A percentile compares a stretch with the other conserved stretches of the same genome.
These are phyloP conservation scores for Anarsia innoxiella DNA, from an alignment of 2,888 invertebrate species.

Conservation along the genomic window DNA sequence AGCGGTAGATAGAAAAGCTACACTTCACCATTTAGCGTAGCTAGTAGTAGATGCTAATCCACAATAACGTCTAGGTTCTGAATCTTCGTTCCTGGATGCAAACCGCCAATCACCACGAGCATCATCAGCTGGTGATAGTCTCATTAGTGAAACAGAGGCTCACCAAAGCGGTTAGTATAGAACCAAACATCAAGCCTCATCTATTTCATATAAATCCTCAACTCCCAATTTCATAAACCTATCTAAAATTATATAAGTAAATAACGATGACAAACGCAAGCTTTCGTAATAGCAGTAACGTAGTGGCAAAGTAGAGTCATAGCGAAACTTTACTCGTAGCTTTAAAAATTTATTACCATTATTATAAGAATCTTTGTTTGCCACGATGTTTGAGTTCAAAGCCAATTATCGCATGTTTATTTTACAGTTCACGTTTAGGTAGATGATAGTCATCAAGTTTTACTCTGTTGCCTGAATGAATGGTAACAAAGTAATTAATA, in stretches of 20 bases:
- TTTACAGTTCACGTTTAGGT: conserved; percentile 25
- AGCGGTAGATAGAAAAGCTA: no score
- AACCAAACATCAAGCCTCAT: no score
- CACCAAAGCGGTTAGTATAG: conserved; percentile 67
- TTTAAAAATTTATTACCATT: conserved; percentile 37
- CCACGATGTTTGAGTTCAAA: conserved; percentile 56
- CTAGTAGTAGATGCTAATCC: conserved; percentile 38
- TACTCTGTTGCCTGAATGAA: not conserved
- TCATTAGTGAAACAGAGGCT: conserved; percentile 66
- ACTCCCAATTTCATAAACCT: no score
- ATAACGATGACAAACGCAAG: no score
- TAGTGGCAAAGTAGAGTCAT: conserved; percentile 74
- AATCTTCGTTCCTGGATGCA: conserved; percentile 64
- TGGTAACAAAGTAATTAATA: no score
- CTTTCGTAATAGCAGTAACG: conserved; percentile 52
- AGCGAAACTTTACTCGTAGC: conserved; percentile 71
- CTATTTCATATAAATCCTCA: no score
- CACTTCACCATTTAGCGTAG: no score
- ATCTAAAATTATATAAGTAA: no score
- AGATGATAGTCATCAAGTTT: not conserved
- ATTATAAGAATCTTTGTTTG: conserved; percentile 53
- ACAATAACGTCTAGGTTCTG: conserved; percentile 53
- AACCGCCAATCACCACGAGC: conserved; percentile 65
- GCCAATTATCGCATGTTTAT: conserved; percentile 57
- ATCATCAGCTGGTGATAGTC: conserved; percentile 65